Evolutionary conservation across 2,797 vertebrate species (phyloP).

Genomic region (Nothura maculosa): DNA sequence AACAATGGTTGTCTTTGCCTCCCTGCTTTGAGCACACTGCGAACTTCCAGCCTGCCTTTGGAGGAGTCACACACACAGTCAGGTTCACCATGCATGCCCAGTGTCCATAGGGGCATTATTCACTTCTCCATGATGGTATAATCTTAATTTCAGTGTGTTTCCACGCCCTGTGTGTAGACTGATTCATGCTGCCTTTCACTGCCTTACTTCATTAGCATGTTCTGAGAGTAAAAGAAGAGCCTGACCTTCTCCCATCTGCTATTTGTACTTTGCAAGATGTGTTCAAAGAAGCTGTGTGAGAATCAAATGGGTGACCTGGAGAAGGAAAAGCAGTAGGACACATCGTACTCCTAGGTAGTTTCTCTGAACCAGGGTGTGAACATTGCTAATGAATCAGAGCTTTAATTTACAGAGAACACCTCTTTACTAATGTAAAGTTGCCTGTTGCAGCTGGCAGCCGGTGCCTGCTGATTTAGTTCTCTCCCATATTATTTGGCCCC

Average conservation of each 20-base stretch:
- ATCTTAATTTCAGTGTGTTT: fast-evolving
- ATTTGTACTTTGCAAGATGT: background rate
- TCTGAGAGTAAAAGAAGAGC: background rate
- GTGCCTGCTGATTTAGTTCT: background rate
- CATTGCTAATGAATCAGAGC: background rate
- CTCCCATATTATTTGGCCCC: background rate
- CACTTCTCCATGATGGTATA: background rate
- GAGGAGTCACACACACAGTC: background rate
- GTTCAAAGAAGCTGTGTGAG: background rate
- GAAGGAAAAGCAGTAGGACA: background rate
- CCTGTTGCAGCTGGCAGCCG: background rate
- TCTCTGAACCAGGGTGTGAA: background rate
- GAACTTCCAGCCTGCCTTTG: background rate
- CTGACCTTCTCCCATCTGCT: background rate
- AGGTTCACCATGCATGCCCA: background rate
- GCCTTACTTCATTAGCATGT: background rate
- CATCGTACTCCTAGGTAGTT: background rate
- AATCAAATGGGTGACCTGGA: background rate
- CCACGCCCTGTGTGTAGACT: background rate
- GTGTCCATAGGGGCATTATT: background rate
- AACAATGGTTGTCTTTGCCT: fast-evolving
- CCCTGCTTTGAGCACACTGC: background rate
- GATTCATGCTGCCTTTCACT: background rate
- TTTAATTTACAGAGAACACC: background rate
- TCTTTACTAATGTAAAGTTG: background rate